A percentile compares a stretch with the other conserved stretches of the same genome.
Evolutionary conservation across 2,888 invertebrate species (phyloP).

Genomic region (Lasioglossum villosulum): DNA sequence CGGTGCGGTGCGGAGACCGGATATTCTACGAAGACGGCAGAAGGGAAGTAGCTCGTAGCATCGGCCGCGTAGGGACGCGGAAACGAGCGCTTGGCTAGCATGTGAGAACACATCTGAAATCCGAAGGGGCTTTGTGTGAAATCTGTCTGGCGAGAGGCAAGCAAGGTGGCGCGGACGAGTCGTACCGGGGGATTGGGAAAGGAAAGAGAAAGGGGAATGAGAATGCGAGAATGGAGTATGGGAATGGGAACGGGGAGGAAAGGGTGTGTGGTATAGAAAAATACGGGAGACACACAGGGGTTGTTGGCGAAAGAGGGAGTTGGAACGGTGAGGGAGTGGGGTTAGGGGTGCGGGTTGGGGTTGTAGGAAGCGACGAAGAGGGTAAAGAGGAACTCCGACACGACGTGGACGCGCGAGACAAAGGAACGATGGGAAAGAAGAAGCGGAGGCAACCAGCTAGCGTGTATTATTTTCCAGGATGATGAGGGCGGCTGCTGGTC

Average conservation of each 20-base stretch:
- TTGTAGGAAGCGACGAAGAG: slow-evolving; percentile 55
- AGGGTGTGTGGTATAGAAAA: slow-evolving; percentile 11
- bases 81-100: slow-evolving; percentile 11
- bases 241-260: not conserved
- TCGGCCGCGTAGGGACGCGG: not conserved
- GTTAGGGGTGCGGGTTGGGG: not conserved
- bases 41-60: not conserved
- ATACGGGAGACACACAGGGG: slow-evolving; percentile 1
- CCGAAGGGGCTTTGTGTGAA: slow-evolving; percentile 46
- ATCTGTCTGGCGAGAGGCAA: slow-evolving; percentile 44
- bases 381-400: slow-evolving; percentile 62
- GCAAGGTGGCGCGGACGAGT: slow-evolving; percentile 8
- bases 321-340: not conserved
- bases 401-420: slow-evolving; percentile 73
- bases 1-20: not conserved
- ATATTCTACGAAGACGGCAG: not conserved
- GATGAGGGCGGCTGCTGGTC: slow-evolving; percentile 65
- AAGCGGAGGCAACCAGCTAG: slow-evolving; percentile 64
- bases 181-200: not conserved
- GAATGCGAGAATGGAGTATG: slow-evolving; percentile 36
- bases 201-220: slow-evolving; percentile 28
- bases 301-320: not conserved
- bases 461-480: slow-evolving; percentile 75
- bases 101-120: slow-evolving; percentile 50
- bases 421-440: slow-evolving; percentile 76